Evolutionary conservation across 2,888 invertebrate genomes (phyloP), one percentile per base, ranked within the genome.

Genomic region (Tachystola acroxantha): DNA sequence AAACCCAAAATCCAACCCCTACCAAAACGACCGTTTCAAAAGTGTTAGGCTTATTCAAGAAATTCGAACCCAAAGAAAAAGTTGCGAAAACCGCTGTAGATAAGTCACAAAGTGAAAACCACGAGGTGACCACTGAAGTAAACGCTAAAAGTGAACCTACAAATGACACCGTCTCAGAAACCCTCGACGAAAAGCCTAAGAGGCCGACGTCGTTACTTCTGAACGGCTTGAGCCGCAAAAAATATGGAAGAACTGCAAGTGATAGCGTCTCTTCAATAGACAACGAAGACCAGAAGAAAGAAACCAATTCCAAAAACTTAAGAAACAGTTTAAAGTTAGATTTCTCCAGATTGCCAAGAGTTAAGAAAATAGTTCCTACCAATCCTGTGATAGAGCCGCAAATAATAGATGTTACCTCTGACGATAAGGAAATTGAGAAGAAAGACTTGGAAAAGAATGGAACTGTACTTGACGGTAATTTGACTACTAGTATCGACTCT

Each of bases 31-130:
- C 91, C 7, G 92, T 93, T 2, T 94, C 94, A 0, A 92, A 91
- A 62, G 94, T 95, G 29, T 74, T 95, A 39, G 94, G 94, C 0
- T 76, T 95, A 2, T 94, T 95, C 52, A 93, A 92, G 50, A 93
- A 92, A 69, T 90, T 90, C 66, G 90, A 93, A 70, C 88, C 92
- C 34, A 88, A 91, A 51, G 82, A 86, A 40, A 81, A 81, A 54
- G 39, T 34, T 35, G 39, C 63, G 9, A 85, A 80, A 57, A 64
- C 64, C 5, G 35, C 56, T 12, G 45, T 64, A 33, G 77, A 79
- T 44, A 82, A 74, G 55, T 53, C 60, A 11, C 50, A 44, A 12
- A 63, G 46, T 44, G 65, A 67, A 50, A 61, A 48, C 38, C 10
- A 46, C 29, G 66, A 71, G 36, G 48, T 22, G 3, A 52, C 44